A percentile compares a stretch with the other conserved stretches of the same genome.
phyloP scores from a whole-genome alignment of 2,888 invertebrate species.

The Halictus quadricinctus region DNA sequence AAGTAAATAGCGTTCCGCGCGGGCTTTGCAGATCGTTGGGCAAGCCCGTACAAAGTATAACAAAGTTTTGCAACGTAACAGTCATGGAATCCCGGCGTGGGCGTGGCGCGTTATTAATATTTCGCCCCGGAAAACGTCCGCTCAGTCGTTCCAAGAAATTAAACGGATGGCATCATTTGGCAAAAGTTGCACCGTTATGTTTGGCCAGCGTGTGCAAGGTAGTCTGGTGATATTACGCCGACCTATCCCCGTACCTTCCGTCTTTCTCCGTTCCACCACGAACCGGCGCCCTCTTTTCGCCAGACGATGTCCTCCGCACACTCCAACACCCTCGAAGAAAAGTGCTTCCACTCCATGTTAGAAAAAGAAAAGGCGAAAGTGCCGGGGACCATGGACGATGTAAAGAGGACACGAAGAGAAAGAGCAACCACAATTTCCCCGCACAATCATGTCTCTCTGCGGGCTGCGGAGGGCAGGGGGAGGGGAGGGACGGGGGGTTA shows the following conservation, averaged over 20 bases:
- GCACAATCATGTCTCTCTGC: conserved; percentile 67
- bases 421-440: conserved; percentile 73
- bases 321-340: conserved; percentile 66
- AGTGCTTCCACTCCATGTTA: conserved; percentile 59
- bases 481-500: conserved; percentile 9
- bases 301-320: conserved; percentile 47
- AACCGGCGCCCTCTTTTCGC: conserved; percentile 69
- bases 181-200: conserved; percentile 73
- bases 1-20: background rate
- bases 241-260: conserved; percentile 41
- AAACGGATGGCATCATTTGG: conserved; percentile 80
- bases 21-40: conserved; percentile 8
- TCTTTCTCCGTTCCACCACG: conserved; percentile 54
- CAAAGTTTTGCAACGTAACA: conserved; percentile 37
- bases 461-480: background rate
- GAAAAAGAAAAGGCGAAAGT: conserved; percentile 41
- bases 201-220: conserved; percentile 58
- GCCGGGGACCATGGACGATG: conserved; percentile 49
- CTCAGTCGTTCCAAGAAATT: conserved; percentile 76
- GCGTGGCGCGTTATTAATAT: conserved; percentile 70
- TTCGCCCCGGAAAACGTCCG: conserved; percentile 70
- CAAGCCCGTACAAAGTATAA: conserved; percentile 19
- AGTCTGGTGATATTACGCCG: conserved; percentile 64
- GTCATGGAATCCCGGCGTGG: conserved; percentile 11
- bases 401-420: conserved; percentile 64